These are phyloP conservation scores for Actinia tenebrosa DNA, from an alignment of 64 coral and sea anemone species.

Conservation along the genomic window DNA sequence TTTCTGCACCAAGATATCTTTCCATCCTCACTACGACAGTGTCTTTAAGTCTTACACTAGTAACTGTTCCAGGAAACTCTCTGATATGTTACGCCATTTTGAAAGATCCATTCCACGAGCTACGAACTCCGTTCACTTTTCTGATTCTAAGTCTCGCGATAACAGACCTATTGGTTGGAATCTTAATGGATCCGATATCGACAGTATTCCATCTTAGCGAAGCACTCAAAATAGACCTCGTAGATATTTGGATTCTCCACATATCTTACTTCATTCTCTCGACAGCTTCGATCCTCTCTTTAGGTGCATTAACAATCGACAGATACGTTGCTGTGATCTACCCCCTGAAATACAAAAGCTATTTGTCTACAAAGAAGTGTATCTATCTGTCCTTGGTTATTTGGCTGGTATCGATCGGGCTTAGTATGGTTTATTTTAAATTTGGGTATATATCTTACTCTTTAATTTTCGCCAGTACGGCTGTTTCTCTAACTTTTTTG, in stretches of 20 bases:
- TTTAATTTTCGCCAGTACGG: constrained; percentile 63
- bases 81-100: constrained; percentile 70
- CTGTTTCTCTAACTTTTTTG: constrained; percentile 59
- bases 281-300: constrained; percentile 31
- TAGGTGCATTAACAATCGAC: constrained; percentile 44
- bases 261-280: constrained; percentile 48
- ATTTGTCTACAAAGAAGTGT: constrained; percentile 47
- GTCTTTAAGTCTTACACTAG: not conserved
- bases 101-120: constrained; percentile 61
- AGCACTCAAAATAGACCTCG: constrained; percentile 31
- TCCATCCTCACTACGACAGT: no score
- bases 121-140: constrained; percentile 68
- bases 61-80: constrained; percentile 58
- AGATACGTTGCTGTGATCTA: constrained; percentile 59
- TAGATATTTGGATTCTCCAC: constrained; percentile 39
- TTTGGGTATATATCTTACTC: constrained; percentile 53
- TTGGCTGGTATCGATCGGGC: constrained; percentile 32
- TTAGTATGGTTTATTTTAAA: constrained; percentile 51
- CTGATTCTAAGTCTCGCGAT: not conserved
- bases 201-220: no score
- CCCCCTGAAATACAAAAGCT: constrained; percentile 50
- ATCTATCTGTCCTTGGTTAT: constrained; percentile 40
- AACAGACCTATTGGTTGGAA: constrained; percentile 59
- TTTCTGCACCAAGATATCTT: no score
- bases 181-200: constrained; percentile 44